Evolutionary conservation across 64 coral and sea anemone genomes (phyloP).

Genomic region (Trachythela sp.): DNA sequence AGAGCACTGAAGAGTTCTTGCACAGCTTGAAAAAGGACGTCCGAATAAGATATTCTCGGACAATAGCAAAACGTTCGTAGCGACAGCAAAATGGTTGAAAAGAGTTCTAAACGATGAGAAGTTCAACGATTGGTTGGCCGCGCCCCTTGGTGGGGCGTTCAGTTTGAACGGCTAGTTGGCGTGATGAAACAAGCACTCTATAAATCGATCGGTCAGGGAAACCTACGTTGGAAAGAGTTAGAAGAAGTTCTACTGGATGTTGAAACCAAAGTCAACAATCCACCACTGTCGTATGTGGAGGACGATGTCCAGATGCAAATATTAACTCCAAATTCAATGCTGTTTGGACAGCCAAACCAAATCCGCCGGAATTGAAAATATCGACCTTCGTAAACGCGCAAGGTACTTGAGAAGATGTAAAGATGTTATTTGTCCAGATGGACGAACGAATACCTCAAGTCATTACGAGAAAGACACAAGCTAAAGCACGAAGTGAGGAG

Average conservation of each 20-base stretch:
- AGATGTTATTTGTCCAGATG: neutral
- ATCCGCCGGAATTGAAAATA: neutral
- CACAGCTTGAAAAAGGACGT: neutral
- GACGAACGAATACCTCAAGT: neutral
- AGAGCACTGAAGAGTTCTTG: no score
- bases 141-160: no score
- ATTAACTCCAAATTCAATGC: neutral
- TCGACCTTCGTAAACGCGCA: neutral
- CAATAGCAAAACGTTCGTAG: slow-evolving; percentile 6
- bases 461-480: slow-evolving; percentile 24
- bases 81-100: neutral
- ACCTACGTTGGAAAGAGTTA: no score
- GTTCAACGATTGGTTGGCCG: neutral
- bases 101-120: neutral
- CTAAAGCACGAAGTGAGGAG: neutral
- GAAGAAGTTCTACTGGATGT: no score
- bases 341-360: neutral
- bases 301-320: neutral
- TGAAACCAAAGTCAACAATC: neutral
- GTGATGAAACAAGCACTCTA: no score
- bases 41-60: neutral
- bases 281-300: neutral
- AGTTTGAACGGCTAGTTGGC: no score
- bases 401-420: neutral
- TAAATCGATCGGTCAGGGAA: no score